Percentiles rank a stretch among this genome's conserved stretches.
These are phyloP conservation scores for Tylochromis polylepis DNA, from an alignment of 2,113 vertebrate species.

Conservation along the genomic window DNA sequence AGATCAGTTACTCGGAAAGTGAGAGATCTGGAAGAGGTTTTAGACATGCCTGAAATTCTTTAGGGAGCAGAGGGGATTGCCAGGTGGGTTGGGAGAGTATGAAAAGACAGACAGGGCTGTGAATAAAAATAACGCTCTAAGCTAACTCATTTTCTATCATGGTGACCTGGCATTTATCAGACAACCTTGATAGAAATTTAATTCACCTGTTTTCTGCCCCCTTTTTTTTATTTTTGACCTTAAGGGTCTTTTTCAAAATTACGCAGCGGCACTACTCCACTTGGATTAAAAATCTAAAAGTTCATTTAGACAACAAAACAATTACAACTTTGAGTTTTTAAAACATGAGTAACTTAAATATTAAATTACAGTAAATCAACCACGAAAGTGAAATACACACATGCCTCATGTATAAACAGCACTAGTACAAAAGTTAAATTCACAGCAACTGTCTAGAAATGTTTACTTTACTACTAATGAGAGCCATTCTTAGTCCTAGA, in stretches of 20 bases:
- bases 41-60: background rate
- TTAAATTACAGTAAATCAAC: background rate
- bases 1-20: background rate
- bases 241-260: background rate
- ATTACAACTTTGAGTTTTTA: background rate
- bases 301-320: background rate
- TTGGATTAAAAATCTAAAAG: background rate
- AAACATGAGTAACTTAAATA: background rate
- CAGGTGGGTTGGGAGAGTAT: background rate
- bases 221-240: background rate
- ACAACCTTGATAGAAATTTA: conserved; percentile 24
- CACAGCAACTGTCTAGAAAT: background rate
- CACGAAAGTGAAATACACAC: background rate
- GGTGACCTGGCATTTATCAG: conserved; percentile 42
- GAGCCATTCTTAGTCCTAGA: background rate
- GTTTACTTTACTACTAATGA: background rate
- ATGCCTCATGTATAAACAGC: background rate
- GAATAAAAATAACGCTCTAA: conserved; percentile 12
- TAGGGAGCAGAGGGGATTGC: background rate
- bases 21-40: background rate
- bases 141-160: conserved; percentile 23
- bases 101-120: conserved; percentile 9
- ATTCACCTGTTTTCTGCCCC: background rate
- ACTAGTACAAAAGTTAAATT: background rate
- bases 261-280: background rate